Conservation (phyloP, 1,140 invertebrate genomes). For the Drosophila nigrodunni region DNA sequence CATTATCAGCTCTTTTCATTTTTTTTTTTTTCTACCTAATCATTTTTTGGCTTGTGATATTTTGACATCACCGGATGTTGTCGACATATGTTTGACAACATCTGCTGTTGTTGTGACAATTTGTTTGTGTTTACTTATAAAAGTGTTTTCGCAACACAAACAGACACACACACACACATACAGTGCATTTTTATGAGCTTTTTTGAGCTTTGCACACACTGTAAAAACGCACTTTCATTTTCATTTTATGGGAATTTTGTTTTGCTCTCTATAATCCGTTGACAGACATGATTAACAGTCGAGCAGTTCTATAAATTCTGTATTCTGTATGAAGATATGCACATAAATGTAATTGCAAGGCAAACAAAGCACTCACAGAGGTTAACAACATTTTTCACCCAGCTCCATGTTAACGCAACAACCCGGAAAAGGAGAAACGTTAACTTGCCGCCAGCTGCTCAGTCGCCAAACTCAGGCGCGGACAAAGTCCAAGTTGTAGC, state of each 20-base stretch:
- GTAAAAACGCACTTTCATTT: conserved; percentile 3
- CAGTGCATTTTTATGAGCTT: not conserved
- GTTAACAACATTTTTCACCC: conserved; percentile 67
- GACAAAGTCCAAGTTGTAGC: conserved; percentile 38
- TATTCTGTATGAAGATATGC: conserved; percentile 3
- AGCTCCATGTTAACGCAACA: conserved; percentile 18
- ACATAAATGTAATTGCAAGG: conserved; percentile 7
- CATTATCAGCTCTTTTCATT: too few relatives aligned
- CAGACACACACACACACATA: too few relatives aligned
- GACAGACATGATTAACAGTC: conserved; percentile 11
- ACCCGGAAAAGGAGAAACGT: conserved; percentile 61
- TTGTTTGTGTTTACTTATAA: too few relatives aligned
- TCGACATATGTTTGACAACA: too few relatives aligned
- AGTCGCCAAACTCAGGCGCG: conserved; percentile 25
- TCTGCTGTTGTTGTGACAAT: too few relatives aligned
- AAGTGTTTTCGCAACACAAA: too few relatives aligned
- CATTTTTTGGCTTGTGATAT: too few relatives aligned
- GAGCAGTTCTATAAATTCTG: conserved; percentile 23
- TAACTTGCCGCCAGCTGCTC: not conserved
- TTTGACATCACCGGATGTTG: too few relatives aligned
- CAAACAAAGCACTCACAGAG: conserved; percentile 41
- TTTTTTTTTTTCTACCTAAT: too few relatives aligned
- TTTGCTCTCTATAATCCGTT: conserved; percentile 1
- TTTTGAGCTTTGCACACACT: not conserved
- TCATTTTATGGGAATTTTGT: conserved; percentile 8